phyloP scores from a whole-genome alignment of 1,140 invertebrate genomes.

The Varroa destructor region DNA sequence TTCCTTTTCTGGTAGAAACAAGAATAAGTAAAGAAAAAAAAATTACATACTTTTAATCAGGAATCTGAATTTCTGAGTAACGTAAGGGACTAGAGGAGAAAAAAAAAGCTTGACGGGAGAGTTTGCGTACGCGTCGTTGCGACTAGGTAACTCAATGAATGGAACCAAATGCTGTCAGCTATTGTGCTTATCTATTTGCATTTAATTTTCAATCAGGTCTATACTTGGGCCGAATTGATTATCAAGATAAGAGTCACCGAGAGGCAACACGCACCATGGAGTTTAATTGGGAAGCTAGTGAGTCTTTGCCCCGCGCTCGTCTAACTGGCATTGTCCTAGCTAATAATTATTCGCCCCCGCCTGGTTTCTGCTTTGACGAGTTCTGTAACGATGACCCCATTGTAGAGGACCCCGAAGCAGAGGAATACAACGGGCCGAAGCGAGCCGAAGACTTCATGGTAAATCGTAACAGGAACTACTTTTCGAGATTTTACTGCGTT shows the following conservation, averaged over 20 bases:
- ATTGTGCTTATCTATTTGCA: neutral
- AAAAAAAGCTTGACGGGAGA: too few species aligned
- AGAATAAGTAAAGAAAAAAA: neutral
- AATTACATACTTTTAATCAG: too few species aligned
- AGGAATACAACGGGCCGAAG: constrained; percentile 9
- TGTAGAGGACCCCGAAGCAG: neutral
- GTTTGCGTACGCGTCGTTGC: neutral
- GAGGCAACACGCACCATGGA: constrained; percentile 55
- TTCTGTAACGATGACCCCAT: constrained; percentile 44
- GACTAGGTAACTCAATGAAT: neutral
- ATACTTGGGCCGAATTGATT: constrained; percentile 75
- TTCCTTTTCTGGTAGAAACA: neutral
- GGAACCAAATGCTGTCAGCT: neutral
- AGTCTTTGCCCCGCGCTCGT: constrained; percentile 32
- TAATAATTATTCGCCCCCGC: constrained; percentile 47
- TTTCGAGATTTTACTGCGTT: too few species aligned
- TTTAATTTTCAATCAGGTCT: constrained; percentile 54
- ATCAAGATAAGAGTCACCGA: constrained; percentile 60
- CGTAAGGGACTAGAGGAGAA: too few species aligned
- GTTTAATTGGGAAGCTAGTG: constrained; percentile 60
- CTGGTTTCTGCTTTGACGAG: constrained; percentile 50
- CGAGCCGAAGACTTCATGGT: neutral
- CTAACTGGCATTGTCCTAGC: constrained; percentile 44
- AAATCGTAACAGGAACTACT: too few species aligned
- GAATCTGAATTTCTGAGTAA: too few species aligned